Evolutionary conservation across 1,140 invertebrate genomes (phyloP).

Genomic region (Polypedilum vanderplanki): DNA sequence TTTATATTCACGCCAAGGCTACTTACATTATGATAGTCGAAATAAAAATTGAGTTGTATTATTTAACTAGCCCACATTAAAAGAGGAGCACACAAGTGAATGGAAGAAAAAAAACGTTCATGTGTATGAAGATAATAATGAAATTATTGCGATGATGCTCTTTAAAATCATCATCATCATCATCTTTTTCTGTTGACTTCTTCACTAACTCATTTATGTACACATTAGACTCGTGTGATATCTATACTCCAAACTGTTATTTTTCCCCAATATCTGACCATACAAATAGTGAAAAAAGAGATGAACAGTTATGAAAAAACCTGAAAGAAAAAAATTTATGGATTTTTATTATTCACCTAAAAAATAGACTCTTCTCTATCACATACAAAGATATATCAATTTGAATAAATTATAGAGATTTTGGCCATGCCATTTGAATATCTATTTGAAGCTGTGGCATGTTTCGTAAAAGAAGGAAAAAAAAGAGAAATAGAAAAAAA

Average conservation of each 20-base stretch:
- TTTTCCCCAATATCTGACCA: neutral
- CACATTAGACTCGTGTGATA: neutral
- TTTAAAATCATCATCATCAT: neutral
- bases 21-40: too few species aligned
- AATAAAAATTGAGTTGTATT: too few species aligned
- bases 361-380: neutral
- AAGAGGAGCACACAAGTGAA: too few species aligned
- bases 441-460: neutral
- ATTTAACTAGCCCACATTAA: too few species aligned
- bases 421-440: slow-evolving; percentile 24
- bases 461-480: neutral
- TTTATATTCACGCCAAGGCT: too few species aligned
- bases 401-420: slow-evolving; percentile 28
- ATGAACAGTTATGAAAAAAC: slow-evolving; percentile 27
- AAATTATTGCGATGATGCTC: too few species aligned
- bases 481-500: neutral
- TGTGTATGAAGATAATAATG: too few species aligned
- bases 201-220: neutral
- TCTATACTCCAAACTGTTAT: neutral
- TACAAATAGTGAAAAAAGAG: neutral
- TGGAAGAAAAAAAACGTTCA: too few species aligned
- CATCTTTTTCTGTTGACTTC: neutral
- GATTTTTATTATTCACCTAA: neutral
- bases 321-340: slow-evolving; percentile 22
- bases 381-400: slow-evolving; percentile 23